A percentile compares a stretch with the other conserved stretches of the same genome.
Conservation (phyloP, 2,888 invertebrate species). For the Epinotia nisella region DNA sequence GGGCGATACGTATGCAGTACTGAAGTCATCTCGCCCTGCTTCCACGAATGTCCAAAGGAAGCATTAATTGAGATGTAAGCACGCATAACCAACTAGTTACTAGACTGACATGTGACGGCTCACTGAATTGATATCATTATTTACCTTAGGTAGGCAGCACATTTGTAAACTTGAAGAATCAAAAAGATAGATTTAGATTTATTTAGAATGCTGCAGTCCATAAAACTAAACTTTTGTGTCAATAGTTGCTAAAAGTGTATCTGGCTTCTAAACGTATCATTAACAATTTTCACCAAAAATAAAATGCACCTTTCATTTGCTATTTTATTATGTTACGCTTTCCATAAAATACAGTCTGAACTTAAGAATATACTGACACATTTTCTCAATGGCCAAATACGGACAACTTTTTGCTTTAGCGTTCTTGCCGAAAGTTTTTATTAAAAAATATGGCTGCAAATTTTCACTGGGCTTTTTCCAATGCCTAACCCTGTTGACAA, state of each 20-base stretch:
- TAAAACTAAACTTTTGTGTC: too few species aligned
- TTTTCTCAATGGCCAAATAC: slow-evolving; percentile 6
- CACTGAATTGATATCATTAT: too few species aligned
- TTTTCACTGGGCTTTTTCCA: slow-evolving; percentile 45
- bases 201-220: too few species aligned
- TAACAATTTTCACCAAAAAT: not conserved
- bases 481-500: slow-evolving; percentile 47
- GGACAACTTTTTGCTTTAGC: slow-evolving; percentile 3
- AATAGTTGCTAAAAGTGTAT: not conserved
- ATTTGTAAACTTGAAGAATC: too few species aligned
- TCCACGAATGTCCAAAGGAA: too few species aligned
- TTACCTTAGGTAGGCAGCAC: too few species aligned
- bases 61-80: too few species aligned
- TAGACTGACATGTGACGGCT: too few species aligned
- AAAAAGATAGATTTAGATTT: too few species aligned
- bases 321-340: slow-evolving; percentile 8
- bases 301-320: not conserved
- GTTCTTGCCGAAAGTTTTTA: slow-evolving; percentile 9
- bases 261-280: not conserved
- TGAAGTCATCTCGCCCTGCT: too few species aligned
- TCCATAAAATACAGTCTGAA: not conserved
- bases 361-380: slow-evolving; percentile 13
- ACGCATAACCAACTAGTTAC: too few species aligned
- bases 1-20: too few species aligned
- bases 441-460: slow-evolving; percentile 13